phyloP scores from a whole-genome alignment of 1,140 invertebrate species.

The Wiebesia pumilae region DNA sequence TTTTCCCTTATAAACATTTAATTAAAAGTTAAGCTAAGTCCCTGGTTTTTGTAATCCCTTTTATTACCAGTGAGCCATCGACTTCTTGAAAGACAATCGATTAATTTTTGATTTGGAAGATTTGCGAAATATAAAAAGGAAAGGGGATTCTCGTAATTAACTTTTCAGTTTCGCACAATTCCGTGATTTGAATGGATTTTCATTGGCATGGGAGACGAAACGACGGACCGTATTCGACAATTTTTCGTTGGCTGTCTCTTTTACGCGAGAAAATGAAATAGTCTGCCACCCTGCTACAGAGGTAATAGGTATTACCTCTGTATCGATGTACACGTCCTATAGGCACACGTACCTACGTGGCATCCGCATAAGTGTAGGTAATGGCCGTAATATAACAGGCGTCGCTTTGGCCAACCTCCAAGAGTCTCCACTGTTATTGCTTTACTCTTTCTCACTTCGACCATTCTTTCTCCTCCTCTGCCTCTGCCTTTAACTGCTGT shows the following conservation, averaged over 20 bases:
- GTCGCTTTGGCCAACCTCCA: conserved; percentile 64
- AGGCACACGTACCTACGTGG: background rate
- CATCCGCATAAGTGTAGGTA: conserved; percentile 61
- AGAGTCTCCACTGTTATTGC: conserved; percentile 64
- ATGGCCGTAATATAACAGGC: conserved; percentile 65
- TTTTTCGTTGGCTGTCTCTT: background rate
- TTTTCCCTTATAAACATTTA: conserved; percentile 35
- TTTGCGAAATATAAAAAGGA: background rate
- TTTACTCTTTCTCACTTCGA: conserved; percentile 50
- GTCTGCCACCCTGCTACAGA: background rate
- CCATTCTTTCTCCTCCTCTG: background rate
- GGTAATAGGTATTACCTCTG: background rate
- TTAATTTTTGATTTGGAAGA: conserved; percentile 46
- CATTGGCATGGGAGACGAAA: background rate
- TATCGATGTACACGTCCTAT: conserved; percentile 23
- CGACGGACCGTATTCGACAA: conserved; percentile 14
- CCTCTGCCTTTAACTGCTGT: background rate
- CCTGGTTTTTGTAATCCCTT: background rate
- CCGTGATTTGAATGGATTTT: conserved; percentile 8
- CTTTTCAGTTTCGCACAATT: conserved; percentile 34
- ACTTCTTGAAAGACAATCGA: conserved; percentile 31
- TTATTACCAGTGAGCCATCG: background rate
- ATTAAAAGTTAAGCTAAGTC: conserved; percentile 42
- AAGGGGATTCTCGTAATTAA: conserved; percentile 23
- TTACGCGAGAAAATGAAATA: conserved; percentile 26